Evolutionary conservation across 2,797 vertebrate genomes (phyloP).

Genomic region (Erethizon dorsatum): DNA sequence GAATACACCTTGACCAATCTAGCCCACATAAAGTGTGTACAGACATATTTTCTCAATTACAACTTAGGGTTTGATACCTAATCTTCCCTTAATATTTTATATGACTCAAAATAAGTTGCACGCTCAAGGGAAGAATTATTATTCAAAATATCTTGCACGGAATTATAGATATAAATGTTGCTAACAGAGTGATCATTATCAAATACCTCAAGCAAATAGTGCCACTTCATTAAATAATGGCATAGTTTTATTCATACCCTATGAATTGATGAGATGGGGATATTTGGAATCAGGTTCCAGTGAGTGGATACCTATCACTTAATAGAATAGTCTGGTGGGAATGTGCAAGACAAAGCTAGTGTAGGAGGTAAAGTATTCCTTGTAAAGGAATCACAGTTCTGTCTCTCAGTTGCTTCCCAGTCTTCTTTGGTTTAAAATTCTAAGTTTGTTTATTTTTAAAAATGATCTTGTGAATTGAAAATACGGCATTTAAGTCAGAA

Average conservation of each 20-base stretch:
- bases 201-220: not conserved
- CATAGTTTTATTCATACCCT: not conserved
- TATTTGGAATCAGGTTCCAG: not conserved
- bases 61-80: not conserved
- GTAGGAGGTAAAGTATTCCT: not conserved
- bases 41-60: not conserved
- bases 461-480: slow-evolving; percentile 23
- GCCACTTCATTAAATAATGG: not conserved
- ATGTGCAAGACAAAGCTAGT: not conserved
- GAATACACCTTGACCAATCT: slow-evolving; percentile 13
- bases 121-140: not conserved
- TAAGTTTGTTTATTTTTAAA: not conserved
- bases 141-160: not conserved
- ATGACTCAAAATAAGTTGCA: not conserved
- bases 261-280: not conserved
- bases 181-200: not conserved
- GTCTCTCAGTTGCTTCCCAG: not conserved
- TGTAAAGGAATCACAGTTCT: not conserved
- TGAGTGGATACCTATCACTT: not conserved
- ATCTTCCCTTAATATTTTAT: not conserved
- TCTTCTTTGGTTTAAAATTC: not conserved
- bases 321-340: not conserved
- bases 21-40: not conserved
- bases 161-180: not conserved
- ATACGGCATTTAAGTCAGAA: slow-evolving; percentile 35